Evolutionary conservation across 2,888 invertebrate genomes (phyloP), one percentile per base, ranked within the genome.

Genomic region (Hirtodrosophila histrioides): DNA sequence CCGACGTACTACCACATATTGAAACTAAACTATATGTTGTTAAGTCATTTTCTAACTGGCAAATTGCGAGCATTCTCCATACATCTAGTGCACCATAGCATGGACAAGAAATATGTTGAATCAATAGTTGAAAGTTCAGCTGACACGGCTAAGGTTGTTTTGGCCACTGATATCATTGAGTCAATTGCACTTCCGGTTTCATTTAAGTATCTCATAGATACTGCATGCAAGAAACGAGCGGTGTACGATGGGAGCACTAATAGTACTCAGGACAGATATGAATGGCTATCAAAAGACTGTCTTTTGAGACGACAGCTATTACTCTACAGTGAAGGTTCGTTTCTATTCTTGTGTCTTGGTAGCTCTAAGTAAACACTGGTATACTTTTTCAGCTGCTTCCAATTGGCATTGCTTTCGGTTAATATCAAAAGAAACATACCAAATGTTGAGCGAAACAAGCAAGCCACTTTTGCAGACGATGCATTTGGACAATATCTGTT

Each of bases 1-100:
- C 83, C 83, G 12, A 65, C 69, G 0, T 81, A 72, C 37, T 69
- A 67, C 11, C 83, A 84, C 39, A 54, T 86, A 11, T 70, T 84
- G 24, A 81, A 81, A 41, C 60, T 84, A 0, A 86, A 84, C 70
- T 86, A 75, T 27, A 79, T 84, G 69, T 45, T 84, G 3, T 29
- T 81, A 24, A 69, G 64, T 3, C 67, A 79, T 49, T 62, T 57
- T 24, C 43, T 84, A 11, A 65, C 67, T 12, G 80, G 66, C 7
- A 58, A 69, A n/a, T 33, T 85, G 4, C 60, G 17, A 2, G 40
- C 66, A 33, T 49, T 67, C 35, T 53, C 66, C n/a, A 69, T 77
- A 45, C 72, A 54, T 23, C 8, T 68, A 45, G 41, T 84, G 31
- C 75, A 86, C 36, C 57, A 54, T 4, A 23, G 67, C 33, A 68